A percentile compares a stretch with the other conserved stretches of the same genome.
Evolutionary conservation across 2,797 vertebrate species (phyloP).

Genomic region (Brachyrhaphis roseni): DNA sequence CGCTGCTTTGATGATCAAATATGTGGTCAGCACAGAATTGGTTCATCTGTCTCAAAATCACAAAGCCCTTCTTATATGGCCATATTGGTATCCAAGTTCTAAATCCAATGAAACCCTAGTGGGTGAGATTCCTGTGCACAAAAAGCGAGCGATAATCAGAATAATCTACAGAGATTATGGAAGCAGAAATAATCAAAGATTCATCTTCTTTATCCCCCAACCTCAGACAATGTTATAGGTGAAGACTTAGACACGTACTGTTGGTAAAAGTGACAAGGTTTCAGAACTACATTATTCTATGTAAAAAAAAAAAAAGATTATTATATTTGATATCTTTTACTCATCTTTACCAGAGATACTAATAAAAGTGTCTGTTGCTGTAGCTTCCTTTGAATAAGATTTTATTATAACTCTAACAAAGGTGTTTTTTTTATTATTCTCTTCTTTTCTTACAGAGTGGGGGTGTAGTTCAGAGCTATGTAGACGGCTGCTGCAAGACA

Average conservation of each 20-base stretch:
- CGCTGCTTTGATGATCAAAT: background rate
- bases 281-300: background rate
- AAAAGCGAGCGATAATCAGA: background rate
- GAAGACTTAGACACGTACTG: background rate
- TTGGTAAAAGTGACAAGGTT: background rate
- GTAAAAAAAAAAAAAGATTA: background rate
- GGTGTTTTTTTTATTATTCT: background rate
- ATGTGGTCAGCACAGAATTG: background rate
- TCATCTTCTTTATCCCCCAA: background rate
- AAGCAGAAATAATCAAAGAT: background rate
- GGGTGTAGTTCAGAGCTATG: slow-evolving; percentile 90
- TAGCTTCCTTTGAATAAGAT: background rate
- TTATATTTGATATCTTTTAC: background rate
- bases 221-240: background rate
- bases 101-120: background rate
- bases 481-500: slow-evolving; percentile 97
- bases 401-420: background rate
- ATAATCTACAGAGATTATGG: background rate
- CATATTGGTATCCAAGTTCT: background rate
- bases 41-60: background rate
- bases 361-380: background rate
- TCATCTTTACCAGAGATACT: background rate
- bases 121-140: background rate
- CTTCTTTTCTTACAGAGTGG: slow-evolving; percentile 85
- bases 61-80: background rate